Percentiles rank a stretch among this genome's conserved stretches.
Conservation (phyloP, 1,140 invertebrate genomes). For the Aphis craccivora region DNA sequence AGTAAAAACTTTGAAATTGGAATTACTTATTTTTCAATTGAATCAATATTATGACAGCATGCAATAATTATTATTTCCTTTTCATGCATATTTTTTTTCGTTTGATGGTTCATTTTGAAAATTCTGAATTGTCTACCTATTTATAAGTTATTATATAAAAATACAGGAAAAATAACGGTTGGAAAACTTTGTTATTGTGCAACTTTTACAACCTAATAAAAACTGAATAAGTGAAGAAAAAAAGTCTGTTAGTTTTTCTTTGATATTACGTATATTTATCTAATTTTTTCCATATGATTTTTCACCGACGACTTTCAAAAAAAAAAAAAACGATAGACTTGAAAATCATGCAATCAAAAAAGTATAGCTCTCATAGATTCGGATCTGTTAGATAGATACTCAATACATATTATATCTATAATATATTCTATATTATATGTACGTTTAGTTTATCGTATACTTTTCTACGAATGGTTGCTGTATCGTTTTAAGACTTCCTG, state of each 20-base stretch:
- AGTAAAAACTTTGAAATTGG: not conserved
- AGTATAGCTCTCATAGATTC: not conserved
- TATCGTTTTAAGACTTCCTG: not conserved
- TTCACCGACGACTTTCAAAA: not conserved
- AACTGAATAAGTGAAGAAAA: not conserved
- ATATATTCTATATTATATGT: not conserved
- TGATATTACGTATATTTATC: not conserved
- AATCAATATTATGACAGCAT: not conserved
- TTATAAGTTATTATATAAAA: not conserved
- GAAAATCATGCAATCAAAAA: not conserved
- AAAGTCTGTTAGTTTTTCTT: not conserved
- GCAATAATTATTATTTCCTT: constrained; percentile 19
- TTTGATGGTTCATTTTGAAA: not conserved
- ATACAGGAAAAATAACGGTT: not conserved
- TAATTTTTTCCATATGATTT: not conserved
- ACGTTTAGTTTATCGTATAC: not conserved
- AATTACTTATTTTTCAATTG: constrained; percentile 26
- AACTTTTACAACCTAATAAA: not conserved
- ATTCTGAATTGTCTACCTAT: constrained; percentile 9
- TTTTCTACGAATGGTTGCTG: not conserved
- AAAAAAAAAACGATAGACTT: not conserved
- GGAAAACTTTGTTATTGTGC: constrained; percentile 1
- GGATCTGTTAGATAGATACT: no score
- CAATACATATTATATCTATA: not conserved
- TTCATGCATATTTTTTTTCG: not conserved